Evolutionary conservation across 2,888 invertebrate species (phyloP).

Genomic region (Muschampia plurimacula): DNA sequence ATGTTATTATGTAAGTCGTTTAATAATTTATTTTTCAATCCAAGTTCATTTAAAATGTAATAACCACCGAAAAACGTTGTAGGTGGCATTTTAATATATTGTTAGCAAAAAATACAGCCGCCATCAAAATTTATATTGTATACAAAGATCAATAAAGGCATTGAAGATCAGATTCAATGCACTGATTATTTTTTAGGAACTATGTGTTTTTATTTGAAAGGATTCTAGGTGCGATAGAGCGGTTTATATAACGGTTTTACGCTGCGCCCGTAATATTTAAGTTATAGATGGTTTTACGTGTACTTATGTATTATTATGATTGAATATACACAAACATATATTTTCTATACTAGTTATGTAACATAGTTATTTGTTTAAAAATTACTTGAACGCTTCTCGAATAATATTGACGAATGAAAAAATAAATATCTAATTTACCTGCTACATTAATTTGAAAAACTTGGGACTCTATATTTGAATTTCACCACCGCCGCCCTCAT

Average conservation of each 20-base stretch:
- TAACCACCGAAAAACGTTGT: neutral
- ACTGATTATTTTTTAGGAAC: neutral
- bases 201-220: conserved; percentile 3
- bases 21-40: neutral
- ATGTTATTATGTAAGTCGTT: too few relatives aligned
- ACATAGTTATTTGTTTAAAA: too few relatives aligned
- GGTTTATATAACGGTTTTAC: conserved; percentile 26
- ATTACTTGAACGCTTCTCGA: too few relatives aligned
- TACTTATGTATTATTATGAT: neutral
- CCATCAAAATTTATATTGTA: neutral
- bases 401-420: too few relatives aligned
- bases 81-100: conserved; percentile 3
- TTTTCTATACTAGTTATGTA: too few relatives aligned
- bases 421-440: too few relatives aligned
- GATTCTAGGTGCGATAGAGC: conserved; percentile 17
- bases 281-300: neutral
- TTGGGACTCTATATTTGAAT: too few relatives aligned
- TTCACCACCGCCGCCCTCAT: too few relatives aligned
- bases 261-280: conserved; percentile 3
- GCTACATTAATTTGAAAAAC: too few relatives aligned
- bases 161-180: conserved; percentile 10
- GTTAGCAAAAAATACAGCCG: neutral
- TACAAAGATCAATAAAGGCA: conserved; percentile 10
- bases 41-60: conserved; percentile 1
- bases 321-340: too few relatives aligned